phyloP scores from a whole-genome alignment of 2,113 vertebrate species.

The Baryphthengus martii region DNA sequence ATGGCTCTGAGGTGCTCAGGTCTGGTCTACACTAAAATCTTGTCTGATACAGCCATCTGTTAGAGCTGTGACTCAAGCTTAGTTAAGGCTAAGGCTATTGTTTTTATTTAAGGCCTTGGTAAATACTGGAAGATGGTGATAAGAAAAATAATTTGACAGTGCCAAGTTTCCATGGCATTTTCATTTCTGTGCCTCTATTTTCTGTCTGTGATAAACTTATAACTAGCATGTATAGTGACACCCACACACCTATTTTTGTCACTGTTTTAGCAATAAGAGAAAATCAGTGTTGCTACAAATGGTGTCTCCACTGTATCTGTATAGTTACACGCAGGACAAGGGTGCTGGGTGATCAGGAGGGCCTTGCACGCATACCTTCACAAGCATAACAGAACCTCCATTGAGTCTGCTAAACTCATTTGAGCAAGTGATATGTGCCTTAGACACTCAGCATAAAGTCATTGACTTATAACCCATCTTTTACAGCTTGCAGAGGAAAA shows the following conservation, averaged over 20 bases:
- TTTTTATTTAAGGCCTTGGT: neutral
- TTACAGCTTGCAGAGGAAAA: neutral
- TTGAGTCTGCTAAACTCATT: neutral
- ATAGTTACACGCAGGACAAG: neutral
- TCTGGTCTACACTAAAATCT: neutral
- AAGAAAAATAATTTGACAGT: neutral
- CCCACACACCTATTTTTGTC: neutral
- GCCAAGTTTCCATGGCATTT: neutral
- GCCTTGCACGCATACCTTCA: neutral
- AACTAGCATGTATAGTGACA: neutral
- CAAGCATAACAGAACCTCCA: neutral
- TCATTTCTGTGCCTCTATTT: neutral
- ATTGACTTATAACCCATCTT: constrained; percentile 6
- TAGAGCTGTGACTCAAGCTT: neutral
- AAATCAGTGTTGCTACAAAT: neutral
- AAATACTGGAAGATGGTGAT: neutral
- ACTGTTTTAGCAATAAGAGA: neutral
- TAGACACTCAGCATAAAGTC: neutral
- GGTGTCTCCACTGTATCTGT: neutral
- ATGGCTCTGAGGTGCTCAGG: neutral
- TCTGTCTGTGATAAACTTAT: neutral
- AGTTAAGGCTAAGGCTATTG: neutral
- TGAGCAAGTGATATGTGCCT: neutral
- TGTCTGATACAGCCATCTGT: neutral
- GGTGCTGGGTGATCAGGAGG: neutral